These are phyloP conservation scores for Gandaritis pyraliata DNA, from an alignment of 2,888 invertebrate genomes.

Conservation along the genomic window DNA sequence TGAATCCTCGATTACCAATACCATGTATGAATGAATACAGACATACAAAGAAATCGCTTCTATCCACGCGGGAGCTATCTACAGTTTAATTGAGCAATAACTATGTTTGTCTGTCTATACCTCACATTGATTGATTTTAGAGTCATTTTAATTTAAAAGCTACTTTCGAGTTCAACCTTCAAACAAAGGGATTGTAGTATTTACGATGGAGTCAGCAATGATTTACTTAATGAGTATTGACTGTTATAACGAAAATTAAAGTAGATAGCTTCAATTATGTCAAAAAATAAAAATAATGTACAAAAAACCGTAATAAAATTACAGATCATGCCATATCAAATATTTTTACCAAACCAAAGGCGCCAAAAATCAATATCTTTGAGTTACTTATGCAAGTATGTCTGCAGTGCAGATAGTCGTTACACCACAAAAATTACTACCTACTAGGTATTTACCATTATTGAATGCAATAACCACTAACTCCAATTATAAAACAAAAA, in stretches of 20 bases:
- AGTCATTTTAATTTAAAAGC: constrained; percentile 35
- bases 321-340: too few relatives aligned
- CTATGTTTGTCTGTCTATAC: constrained; percentile 36
- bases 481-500: constrained; percentile 34
- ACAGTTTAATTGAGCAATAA: constrained; percentile 42
- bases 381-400: too few relatives aligned
- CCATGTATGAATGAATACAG: too few relatives aligned
- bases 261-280: too few relatives aligned
- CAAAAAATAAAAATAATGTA: too few relatives aligned
- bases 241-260: not conserved
- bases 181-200: constrained; percentile 16
- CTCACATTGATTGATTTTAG: constrained; percentile 60
- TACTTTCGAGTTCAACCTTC: constrained; percentile 11
- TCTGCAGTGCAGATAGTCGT: too few relatives aligned
- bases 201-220: constrained; percentile 12
- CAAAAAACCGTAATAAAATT: too few relatives aligned
- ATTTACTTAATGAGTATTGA: constrained; percentile 15
- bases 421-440: too few relatives aligned
- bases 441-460: too few relatives aligned
- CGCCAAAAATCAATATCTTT: too few relatives aligned
- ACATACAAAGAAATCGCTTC: constrained; percentile 12
- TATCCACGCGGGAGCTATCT: constrained; percentile 27
- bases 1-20: not conserved
- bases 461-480: constrained; percentile 5
- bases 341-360: too few relatives aligned